Evolutionary conservation across 2,797 vertebrate genomes (phyloP), one percentile per base, ranked within the genome.

Genomic region (Neoniphon sammara): DNA sequence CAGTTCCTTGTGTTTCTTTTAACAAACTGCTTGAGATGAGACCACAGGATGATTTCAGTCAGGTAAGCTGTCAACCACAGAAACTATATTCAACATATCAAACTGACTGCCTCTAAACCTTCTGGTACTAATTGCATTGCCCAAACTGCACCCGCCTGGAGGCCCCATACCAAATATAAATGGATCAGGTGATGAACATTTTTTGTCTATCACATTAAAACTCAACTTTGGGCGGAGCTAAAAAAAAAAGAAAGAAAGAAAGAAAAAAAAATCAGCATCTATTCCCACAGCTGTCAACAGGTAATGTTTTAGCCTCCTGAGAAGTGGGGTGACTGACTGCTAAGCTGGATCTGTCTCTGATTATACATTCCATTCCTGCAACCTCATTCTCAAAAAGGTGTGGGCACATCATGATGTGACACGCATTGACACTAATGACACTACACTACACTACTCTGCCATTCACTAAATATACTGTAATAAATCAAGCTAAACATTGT

Each of bases 341-440:
- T 59, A 65, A 64, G 73, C 50, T 66, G 49, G 15, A 58, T 65
- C 50, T 63, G 63, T 54, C 57, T 49, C 31, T 77, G 31, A 57
- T 53, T 75, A 63, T 80, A 62, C 59, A 65, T 78, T 73, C 72
- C 47, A n/a, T 53, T n/a, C 65, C 47, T 70, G 69, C 79, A 59
- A 57, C 53, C n/a, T 72, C 75, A 53, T 25, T 23, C 14, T 71
- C 10, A 21, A 18, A 59, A 49, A 50, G 47, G 27, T 34, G 61
- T 47, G 36, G 31, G 69, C 42, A 47, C 3, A 11, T 66, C 56
- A 55, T 30, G 31, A 47, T 27, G 7, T 9, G 17, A 14, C 27
- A 31, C 54, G 15, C 46, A 12, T 62, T 23, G 17, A 44, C 30
- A 47, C 23, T 54, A 31, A 61, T 52, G 50, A 34, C 62, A n/a